Evolutionary conservation across 2,888 invertebrate species (phyloP).

Genomic region (Strigamia transsilvanica): DNA sequence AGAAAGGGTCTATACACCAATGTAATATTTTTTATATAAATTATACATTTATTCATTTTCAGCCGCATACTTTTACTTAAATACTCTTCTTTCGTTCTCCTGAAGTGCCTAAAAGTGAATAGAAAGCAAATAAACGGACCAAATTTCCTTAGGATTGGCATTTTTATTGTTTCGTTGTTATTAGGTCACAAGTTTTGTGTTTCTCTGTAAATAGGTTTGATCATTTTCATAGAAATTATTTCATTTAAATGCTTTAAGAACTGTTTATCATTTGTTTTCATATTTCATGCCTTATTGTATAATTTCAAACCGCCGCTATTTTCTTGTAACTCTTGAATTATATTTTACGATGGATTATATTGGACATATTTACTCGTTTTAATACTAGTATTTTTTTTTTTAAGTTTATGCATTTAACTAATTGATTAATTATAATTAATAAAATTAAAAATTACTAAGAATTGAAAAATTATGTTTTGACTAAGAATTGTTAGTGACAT

Average conservation of each 20-base stretch:
- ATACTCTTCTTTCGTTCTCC: neutral
- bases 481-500: too few species aligned
- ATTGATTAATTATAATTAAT: too few species aligned
- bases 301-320: slow-evolving; percentile 11
- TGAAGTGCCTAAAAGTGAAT: neutral
- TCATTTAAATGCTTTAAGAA: slow-evolving; percentile 27
- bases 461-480: too few species aligned
- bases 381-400: too few species aligned
- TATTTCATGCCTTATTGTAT: neutral
- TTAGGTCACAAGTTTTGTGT: neutral
- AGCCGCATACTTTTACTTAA: slow-evolving; percentile 4
- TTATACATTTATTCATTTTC: slow-evolving; percentile 4
- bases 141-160: neutral
- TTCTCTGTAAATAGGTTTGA: neutral
- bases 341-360: slow-evolving; percentile 19
- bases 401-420: too few species aligned
- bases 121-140: neutral
- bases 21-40: slow-evolving; percentile 39
- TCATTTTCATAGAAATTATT: neutral
- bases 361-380: neutral
- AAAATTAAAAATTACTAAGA: too few species aligned
- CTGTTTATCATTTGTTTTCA: slow-evolving; percentile 17
- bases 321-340: neutral
- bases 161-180: neutral
- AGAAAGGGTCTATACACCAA: neutral